Percentiles rank a stretch among this genome's conserved stretches.
Conservation (phyloP, 2,113 vertebrate species). For the Uria lomvia region DNA sequence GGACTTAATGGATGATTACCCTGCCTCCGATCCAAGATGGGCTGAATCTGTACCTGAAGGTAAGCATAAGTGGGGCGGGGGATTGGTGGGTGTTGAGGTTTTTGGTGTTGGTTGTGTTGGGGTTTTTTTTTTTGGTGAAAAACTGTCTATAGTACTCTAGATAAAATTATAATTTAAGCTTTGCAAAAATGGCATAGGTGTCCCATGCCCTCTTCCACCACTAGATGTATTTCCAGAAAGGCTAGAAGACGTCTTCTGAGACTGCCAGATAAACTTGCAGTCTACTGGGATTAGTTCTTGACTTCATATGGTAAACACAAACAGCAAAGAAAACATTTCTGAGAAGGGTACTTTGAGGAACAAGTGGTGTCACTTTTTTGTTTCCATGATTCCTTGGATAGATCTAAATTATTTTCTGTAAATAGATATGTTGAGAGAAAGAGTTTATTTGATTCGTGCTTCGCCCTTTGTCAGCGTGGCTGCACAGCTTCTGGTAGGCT, state of each 20-base stretch:
- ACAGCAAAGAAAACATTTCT: neutral
- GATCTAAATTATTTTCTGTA: neutral
- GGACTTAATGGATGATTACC: conserved; percentile 94
- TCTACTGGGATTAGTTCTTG: neutral
- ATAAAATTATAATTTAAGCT: neutral
- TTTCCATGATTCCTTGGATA: neutral
- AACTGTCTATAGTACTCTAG: neutral
- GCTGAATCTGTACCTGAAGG: conserved; percentile 94
- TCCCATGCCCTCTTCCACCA: neutral
- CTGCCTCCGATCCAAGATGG: conserved; percentile 95
- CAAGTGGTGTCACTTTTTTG: neutral
- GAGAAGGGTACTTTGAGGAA: neutral
- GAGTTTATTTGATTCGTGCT: neutral
- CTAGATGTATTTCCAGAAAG: neutral
- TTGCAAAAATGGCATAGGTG: neutral
- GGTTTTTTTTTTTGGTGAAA: neutral
- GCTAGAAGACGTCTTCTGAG: neutral
- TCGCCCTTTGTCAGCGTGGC: neutral
- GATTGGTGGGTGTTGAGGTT: too few relatives aligned
- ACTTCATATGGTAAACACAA: neutral
- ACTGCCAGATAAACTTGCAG: neutral
- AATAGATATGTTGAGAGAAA: neutral
- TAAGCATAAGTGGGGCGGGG: conserved; percentile 39
- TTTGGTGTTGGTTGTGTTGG: neutral
- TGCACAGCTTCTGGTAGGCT: neutral